A percentile compares a stretch with the other conserved stretches of the same genome.
phyloP scores from a whole-genome alignment of 1,140 invertebrate species.

The Oncopeltus fasciatus region DNA sequence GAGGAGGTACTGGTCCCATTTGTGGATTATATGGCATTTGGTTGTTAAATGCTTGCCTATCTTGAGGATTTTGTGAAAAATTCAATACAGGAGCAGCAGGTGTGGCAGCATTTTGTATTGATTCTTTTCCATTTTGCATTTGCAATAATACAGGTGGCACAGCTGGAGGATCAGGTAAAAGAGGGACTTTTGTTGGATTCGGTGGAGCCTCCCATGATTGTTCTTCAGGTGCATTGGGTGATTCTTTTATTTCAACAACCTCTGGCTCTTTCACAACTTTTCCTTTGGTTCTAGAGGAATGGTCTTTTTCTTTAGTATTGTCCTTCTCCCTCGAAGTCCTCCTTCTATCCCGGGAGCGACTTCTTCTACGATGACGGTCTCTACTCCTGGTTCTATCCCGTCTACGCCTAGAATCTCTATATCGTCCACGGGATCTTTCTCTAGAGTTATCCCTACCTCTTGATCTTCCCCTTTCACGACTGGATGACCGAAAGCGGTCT shows the following conservation, averaged over 20 bases:
- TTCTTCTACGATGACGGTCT: slow-evolving; percentile 27
- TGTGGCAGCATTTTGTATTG: not conserved
- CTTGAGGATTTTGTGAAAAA: slow-evolving; percentile 1
- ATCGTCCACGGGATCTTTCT: slow-evolving; percentile 27
- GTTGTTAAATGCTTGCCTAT: slow-evolving; percentile 9
- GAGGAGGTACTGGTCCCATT: not conserved
- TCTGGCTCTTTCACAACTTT: slow-evolving; percentile 13
- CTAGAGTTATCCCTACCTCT: slow-evolving; percentile 28
- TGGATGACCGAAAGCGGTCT: slow-evolving; percentile 4
- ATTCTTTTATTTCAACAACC: slow-evolving; percentile 11
- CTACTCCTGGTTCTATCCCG: slow-evolving; percentile 29
- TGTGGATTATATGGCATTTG: not conserved
- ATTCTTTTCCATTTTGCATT: slow-evolving; percentile 14
- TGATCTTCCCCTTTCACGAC: slow-evolving; percentile 27
- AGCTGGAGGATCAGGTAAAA: slow-evolving; percentile 16
- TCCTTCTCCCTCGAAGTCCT: slow-evolving; percentile 24
- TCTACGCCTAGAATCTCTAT: slow-evolving; percentile 34
- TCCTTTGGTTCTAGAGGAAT: slow-evolving; percentile 14
- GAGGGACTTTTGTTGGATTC: not conserved
- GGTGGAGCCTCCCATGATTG: not conserved
- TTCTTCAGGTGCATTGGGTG: not conserved
- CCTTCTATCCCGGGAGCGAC: slow-evolving; percentile 22
- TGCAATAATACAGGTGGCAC: slow-evolving; percentile 12
- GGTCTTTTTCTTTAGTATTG: slow-evolving; percentile 14
- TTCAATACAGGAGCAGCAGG: not conserved